phyloP scores from a whole-genome alignment of 2,888 invertebrate genomes.

The Cantharis rustica region DNA sequence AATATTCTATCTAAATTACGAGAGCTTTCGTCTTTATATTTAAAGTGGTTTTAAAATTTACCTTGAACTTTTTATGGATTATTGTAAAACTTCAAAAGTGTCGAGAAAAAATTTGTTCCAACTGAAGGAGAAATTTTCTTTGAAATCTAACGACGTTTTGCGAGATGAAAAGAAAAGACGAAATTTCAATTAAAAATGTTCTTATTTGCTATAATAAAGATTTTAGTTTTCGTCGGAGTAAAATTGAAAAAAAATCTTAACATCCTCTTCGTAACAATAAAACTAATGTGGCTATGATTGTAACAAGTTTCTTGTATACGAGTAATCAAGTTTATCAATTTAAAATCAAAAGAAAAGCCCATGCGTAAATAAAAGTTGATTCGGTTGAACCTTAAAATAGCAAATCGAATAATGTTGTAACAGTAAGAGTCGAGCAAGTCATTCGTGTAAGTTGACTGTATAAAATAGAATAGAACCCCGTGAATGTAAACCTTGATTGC shows the following conservation, averaged over 20 bases:
- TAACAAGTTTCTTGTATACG: not conserved
- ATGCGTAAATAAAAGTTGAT: conserved; percentile 12
- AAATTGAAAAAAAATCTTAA: not conserved
- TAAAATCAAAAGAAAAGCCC: not conserved
- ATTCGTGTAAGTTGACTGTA: conserved; percentile 29
- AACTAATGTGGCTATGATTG: not conserved
- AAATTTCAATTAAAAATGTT: not conserved
- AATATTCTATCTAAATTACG: conserved; percentile 19
- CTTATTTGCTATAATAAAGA: not conserved
- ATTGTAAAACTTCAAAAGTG: not conserved
- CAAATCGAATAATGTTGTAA: conserved; percentile 30
- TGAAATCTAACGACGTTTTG: not conserved
- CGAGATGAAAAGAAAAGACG: not conserved
- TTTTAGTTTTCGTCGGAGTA: not conserved
- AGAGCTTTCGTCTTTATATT: conserved; percentile 11
- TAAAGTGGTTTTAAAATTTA: conserved; percentile 9
- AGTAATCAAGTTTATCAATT: not conserved
- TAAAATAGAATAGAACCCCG: conserved; percentile 32
- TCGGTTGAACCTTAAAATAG: conserved; percentile 15
- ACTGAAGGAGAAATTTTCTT: not conserved
- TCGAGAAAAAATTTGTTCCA: not conserved
- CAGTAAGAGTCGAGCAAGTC: conserved; percentile 23
- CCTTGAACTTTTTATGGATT: not conserved
- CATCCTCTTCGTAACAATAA: not conserved
- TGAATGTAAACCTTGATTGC: conserved; percentile 34